These are phyloP conservation scores for Naja naja DNA, from an alignment of 2,113 vertebrate genomes.

Conservation along the genomic window DNA sequence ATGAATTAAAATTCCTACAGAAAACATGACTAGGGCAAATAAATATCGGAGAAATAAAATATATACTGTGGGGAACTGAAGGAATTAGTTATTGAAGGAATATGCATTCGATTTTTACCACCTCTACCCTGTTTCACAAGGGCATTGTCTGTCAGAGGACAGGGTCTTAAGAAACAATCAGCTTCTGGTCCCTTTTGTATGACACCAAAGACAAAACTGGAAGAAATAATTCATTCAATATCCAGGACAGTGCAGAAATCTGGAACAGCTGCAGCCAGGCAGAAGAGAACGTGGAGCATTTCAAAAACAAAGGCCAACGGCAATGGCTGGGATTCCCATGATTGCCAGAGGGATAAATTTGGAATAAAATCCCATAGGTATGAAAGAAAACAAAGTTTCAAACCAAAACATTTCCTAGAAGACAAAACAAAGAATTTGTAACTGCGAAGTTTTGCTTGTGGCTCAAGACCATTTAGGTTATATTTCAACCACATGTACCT, in stretches of 20 bases:
- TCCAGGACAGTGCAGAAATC: rapidly evolving
- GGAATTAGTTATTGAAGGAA: neutral
- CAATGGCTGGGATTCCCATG: conserved; percentile 45
- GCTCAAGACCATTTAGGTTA: conserved; percentile 7
- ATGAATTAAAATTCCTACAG: neutral
- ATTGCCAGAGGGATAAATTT: conserved; percentile 48
- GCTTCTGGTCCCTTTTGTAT: neutral
- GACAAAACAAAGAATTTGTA: conserved; percentile 38
- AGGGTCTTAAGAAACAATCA: neutral
- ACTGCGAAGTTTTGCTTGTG: conserved; percentile 38
- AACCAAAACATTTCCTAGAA: conserved; percentile 33
- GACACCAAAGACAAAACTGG: neutral
- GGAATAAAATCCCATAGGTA: conserved; percentile 54
- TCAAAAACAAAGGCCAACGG: neutral
- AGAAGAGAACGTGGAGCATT: conserved; percentile 25
- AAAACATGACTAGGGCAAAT: neutral
- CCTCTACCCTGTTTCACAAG: neutral
- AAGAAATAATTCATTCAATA: neutral
- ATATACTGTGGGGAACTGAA: neutral
- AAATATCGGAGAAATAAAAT: neutral
- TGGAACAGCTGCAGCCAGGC: neutral
- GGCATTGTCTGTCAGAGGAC: rapidly evolving
- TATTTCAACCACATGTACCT: neutral
- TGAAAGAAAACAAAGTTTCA: conserved; percentile 59
- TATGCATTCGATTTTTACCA: neutral